Evolutionary conservation across 2,888 invertebrate genomes (phyloP), one percentile per base, ranked within the genome.

Genomic region (Platycheirus albimanus): DNA sequence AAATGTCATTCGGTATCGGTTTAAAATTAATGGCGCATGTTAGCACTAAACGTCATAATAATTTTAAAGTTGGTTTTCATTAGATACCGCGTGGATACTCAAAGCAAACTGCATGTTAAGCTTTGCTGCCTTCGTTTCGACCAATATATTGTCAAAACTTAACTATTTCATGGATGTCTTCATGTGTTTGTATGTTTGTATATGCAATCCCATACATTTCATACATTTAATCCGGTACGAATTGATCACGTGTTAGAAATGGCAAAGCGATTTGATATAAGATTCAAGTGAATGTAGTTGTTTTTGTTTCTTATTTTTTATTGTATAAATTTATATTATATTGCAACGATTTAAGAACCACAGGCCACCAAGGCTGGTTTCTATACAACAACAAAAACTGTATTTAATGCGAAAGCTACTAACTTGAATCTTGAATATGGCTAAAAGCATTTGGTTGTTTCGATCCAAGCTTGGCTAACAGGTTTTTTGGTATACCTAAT

Each of bases 191-290:
- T n/a, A n/a, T n/a, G n/a, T n/a, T n/a, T 4, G 2, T 13, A 38
- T 15, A 45, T 61, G 61, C 43, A 61, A 61, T 61, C 30, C 6
- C 19, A 11, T 24, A n/a, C n/a, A n/a, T n/a, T n/a, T n/a, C n/a
- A 45, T 28, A n/a, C 11, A n/a, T 30, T 61, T 45, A 45, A 54
- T 76, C 76, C 76, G 52, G 76, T 76, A 58, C 54, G 15, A 49
- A 63, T 47, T 49, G 28, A 61, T 67, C 78, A 79, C 72, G 67
- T 67, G 67, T 52, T 13, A 61, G 28, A 24, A 33, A 61, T 67
- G 33, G 43, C 67, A 69, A 61, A 52, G 17, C 58, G 36, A 58
- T 20, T 43, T 43, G 28, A 15, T 41, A 17, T 43, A 28, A 17
- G 8, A 17, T 61, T 45, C 19, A 61, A 45, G 45, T 43, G 61